Percentiles rank a stretch among this genome's conserved stretches.
These are phyloP conservation scores for Tachysurus vachellii DNA, from an alignment of 2,113 vertebrate species.

Conservation along the genomic window DNA sequence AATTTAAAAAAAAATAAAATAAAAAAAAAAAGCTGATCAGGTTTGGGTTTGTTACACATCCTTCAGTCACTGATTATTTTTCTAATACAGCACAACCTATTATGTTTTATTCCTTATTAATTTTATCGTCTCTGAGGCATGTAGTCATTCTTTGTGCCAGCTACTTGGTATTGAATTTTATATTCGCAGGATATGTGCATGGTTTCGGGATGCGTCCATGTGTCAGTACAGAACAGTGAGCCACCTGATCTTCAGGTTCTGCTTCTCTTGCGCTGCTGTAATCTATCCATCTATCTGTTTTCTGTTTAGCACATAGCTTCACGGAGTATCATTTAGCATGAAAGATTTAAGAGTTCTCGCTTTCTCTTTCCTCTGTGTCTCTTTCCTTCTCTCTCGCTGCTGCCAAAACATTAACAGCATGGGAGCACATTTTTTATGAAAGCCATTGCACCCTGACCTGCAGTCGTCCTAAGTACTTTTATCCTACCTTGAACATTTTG, in stretches of 20 bases:
- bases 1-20: neutral
- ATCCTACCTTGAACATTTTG: conserved; percentile 70
- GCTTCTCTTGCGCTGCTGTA: conserved; percentile 48
- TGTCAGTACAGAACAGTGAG: conserved; percentile 22
- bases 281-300: conserved; percentile 51
- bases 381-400: conserved; percentile 36
- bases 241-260: conserved; percentile 45
- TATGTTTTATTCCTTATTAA: neutral
- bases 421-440: conserved; percentile 53
- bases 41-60: neutral
- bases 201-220: conserved; percentile 37
- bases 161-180: conserved; percentile 16
- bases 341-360: conserved; percentile 44
- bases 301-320: conserved; percentile 38
- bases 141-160: neutral
- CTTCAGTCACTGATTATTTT: neutral
- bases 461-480: conserved; percentile 64
- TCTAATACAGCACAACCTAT: too few relatives aligned
- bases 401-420: conserved; percentile 36
- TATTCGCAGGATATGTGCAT: conserved; percentile 28
- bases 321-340: conserved; percentile 41
- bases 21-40: neutral
- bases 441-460: conserved; percentile 61
- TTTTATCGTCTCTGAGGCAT: neutral
- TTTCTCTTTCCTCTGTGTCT: conserved; percentile 14